Percentiles rank a stretch among this genome's conserved stretches.
These are phyloP conservation scores for Aptenodytes patagonicus DNA, from an alignment of 2,113 vertebrate species.

Conservation along the genomic window DNA sequence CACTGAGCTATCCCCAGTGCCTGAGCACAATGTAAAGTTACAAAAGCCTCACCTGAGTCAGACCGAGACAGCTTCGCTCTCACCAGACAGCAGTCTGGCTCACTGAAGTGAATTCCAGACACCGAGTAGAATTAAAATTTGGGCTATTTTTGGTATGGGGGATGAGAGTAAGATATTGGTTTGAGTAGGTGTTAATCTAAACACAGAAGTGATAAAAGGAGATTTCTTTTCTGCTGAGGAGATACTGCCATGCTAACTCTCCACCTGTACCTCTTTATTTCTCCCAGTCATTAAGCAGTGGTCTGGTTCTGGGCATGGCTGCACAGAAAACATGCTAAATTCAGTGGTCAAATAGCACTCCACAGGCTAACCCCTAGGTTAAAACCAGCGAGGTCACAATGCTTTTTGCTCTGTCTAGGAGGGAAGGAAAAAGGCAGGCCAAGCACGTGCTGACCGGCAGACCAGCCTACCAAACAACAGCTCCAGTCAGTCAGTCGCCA, in stretches of 20 bases:
- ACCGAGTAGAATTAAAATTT: not conserved
- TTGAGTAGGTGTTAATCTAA: not conserved
- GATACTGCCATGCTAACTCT: not conserved
- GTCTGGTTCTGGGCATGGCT: not conserved
- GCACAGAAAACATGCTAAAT: not conserved
- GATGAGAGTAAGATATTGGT: not conserved
- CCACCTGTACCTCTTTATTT: not conserved
- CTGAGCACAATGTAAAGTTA: not conserved
- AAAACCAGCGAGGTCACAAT: not conserved
- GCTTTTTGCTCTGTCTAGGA: not conserved
- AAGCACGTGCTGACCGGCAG: not conserved
- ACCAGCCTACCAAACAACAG: not conserved
- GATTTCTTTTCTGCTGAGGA: not conserved
- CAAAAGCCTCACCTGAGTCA: not conserved
- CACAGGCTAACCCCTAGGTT: not conserved
- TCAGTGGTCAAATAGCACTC: not conserved
- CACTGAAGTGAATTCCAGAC: not conserved
- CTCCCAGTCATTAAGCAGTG: not conserved
- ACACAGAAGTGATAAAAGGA: not conserved
- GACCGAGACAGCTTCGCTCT: accelerated
- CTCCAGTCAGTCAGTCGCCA: not conserved
- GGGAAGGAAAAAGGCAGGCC: not conserved
- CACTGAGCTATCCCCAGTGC: not conserved
- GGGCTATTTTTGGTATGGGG: not conserved
- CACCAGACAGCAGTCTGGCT: accelerated